A percentile compares a stretch with the other conserved stretches of the same genome.
Evolutionary conservation across 2,113 vertebrate species (phyloP).

Genomic region (Danio rerio): GRCz12tu NC_133193.1:39116501-39117000

Average conservation of each 20-base stretch:
- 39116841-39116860: constrained; percentile 73
- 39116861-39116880: constrained; percentile 70
- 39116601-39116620: background rate
- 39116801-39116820: constrained; percentile 60
- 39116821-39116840: constrained; percentile 64
- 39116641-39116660: background rate
- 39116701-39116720: background rate
- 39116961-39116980: constrained; percentile 3
- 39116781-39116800: constrained; percentile 38
- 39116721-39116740: constrained; percentile 48
- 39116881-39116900: constrained; percentile 57
- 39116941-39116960: constrained; percentile 27
- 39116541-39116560: background rate
- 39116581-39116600: background rate
- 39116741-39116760: constrained; percentile 50
- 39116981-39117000: constrained; percentile 33
- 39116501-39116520: background rate
- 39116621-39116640: background rate
- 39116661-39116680: background rate
- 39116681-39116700: background rate
- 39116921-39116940: constrained; percentile 36
- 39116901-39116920: constrained; percentile 30
- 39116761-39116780: constrained; percentile 20
- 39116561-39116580: background rate
- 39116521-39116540: background rate